Evolutionary conservation across 2,888 invertebrate genomes (phyloP).

Genomic region (Sarcophaga subvicina): DNA sequence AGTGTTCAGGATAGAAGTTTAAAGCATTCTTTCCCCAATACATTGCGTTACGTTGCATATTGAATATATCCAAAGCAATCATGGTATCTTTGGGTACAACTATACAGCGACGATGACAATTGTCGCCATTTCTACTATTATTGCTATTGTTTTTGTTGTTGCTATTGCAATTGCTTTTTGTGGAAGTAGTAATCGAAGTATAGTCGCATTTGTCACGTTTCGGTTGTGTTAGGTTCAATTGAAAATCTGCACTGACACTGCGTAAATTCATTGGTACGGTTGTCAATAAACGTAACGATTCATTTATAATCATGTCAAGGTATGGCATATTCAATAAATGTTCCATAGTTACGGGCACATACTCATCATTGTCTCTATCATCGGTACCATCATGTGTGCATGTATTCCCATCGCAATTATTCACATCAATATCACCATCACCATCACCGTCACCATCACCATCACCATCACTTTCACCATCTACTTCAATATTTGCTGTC

Average conservation of each 20-base stretch:
- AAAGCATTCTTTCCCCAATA: conserved; percentile 79
- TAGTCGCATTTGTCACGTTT: conserved; percentile 18
- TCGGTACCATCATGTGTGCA: conserved; percentile 1
- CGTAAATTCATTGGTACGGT: conserved; percentile 80
- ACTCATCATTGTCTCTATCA: conserved; percentile 6
- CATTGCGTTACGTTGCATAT: conserved; percentile 78
- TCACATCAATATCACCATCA: background rate
- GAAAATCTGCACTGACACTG: conserved; percentile 78
- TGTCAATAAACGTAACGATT: conserved; percentile 78
- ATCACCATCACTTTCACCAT: conserved; percentile 21
- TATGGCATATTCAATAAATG: conserved; percentile 78
- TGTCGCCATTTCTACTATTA: background rate
- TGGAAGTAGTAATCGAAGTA: background rate
- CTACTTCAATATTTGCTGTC: background rate
- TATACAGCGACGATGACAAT: conserved; percentile 2
- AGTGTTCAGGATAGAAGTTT: conserved; percentile 79
- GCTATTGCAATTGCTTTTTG: background rate
- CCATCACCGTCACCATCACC: background rate
- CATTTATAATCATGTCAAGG: conserved; percentile 79
- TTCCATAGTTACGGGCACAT: conserved; percentile 61
- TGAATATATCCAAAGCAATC: conserved; percentile 78
- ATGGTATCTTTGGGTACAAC: conserved; percentile 78
- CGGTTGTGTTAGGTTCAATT: conserved; percentile 67
- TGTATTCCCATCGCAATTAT: background rate
- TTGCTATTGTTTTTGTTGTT: conserved; percentile 4